Evolutionary conservation across 2,888 invertebrate genomes (phyloP).

Genomic region (Amaurobius ferox): DNA sequence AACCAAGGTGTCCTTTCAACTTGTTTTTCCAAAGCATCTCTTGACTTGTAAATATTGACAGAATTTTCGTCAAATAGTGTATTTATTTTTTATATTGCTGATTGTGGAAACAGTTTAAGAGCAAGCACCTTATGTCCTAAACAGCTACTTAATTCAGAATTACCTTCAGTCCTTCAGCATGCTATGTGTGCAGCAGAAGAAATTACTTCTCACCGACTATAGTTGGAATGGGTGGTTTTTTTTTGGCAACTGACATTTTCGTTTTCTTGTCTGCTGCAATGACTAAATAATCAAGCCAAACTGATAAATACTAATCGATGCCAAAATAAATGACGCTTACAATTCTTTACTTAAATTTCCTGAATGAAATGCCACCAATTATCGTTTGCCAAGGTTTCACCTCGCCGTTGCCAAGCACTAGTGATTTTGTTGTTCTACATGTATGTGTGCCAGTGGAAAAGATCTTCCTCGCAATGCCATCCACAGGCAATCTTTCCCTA

Average conservation of each 20-base stretch:
- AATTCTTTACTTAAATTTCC: neutral
- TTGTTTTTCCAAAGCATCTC: too few relatives aligned
- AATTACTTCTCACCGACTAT: neutral
- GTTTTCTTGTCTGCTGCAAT: neutral
- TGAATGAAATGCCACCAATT: neutral
- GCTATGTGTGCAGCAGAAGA: neutral
- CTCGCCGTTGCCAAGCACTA: neutral
- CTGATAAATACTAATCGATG: neutral
- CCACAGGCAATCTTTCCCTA: neutral
- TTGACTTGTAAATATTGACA: neutral
- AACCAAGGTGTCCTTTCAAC: too few relatives aligned
- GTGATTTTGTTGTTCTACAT: neutral
- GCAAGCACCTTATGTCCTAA: neutral
- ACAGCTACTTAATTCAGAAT: neutral
- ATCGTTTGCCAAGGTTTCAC: neutral
- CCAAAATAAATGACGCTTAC: neutral
- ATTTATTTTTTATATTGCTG: neutral
- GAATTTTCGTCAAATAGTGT: neutral
- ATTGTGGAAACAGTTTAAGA: neutral
- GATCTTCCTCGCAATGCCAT: neutral
- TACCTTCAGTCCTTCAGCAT: neutral
- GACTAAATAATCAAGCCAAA: neutral
- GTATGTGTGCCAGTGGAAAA: slow-evolving; percentile 1
- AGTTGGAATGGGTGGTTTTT: too few relatives aligned
- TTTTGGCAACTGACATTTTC: too few relatives aligned